These are phyloP conservation scores for Hyperoodon ampullatus DNA, from an alignment of 2,113 vertebrate species.

Conservation along the genomic window DNA sequence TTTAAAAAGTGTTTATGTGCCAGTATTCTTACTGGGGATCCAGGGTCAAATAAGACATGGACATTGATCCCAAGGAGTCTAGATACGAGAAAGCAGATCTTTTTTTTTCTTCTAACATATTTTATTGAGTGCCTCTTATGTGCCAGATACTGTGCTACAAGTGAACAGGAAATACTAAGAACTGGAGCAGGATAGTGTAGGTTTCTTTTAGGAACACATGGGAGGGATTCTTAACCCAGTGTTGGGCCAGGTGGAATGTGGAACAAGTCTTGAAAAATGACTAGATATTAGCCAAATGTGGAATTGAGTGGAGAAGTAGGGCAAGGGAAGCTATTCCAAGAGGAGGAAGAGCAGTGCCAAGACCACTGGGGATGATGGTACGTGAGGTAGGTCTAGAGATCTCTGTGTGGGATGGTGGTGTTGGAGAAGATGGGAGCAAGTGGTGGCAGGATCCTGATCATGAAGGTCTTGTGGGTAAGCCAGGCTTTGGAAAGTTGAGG, in stretches of 20 bases:
- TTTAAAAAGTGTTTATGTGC: neutral
- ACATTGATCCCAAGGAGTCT: neutral
- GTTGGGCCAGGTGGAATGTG: neutral
- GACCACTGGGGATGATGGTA: neutral
- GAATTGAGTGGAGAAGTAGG: neutral
- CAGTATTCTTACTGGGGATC: neutral
- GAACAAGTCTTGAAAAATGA: neutral
- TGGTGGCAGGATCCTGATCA: neutral
- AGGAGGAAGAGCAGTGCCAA: neutral
- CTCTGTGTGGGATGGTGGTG: neutral
- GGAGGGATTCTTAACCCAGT: neutral
- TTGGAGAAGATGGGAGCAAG: neutral
- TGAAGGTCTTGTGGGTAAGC: neutral
- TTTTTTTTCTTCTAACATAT: neutral
- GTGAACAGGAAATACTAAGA: neutral
- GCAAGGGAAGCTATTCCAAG: neutral
- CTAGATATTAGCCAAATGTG: neutral
- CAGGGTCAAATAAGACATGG: neutral
- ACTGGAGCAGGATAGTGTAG: neutral
- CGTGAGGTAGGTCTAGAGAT: neutral
- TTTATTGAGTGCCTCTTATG: neutral
- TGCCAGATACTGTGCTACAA: neutral
- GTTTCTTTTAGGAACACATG: neutral
- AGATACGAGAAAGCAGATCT: neutral
- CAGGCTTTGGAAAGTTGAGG: neutral